Evolutionary conservation across 2,797 vertebrate species (phyloP).

Genomic region (Crypturellus tataupa): DNA sequence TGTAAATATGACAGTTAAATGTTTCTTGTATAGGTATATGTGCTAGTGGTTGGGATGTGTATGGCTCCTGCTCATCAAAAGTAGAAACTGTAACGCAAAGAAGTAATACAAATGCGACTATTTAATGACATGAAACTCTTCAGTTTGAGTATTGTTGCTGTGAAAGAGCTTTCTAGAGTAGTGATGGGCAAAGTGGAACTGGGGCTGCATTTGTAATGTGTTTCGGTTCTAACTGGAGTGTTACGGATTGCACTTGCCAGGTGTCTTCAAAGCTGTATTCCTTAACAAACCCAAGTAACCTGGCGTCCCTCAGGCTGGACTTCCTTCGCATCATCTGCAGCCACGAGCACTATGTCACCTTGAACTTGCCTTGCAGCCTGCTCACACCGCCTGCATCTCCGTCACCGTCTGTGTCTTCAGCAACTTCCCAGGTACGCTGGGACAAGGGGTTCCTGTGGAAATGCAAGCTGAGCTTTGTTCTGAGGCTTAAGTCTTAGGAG

Average conservation of each 20-base stretch:
- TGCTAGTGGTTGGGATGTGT: background rate
- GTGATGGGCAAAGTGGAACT: background rate
- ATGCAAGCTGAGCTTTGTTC: background rate
- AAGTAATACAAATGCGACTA: background rate
- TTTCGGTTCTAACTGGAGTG: background rate
- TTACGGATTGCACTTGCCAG: constrained; percentile 76
- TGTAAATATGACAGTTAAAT: background rate
- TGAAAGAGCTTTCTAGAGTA: background rate
- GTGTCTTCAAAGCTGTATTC: constrained; percentile 93
- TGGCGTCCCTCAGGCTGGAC: constrained; percentile 93
- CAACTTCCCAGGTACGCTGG: constrained; percentile 92
- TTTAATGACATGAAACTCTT: background rate
- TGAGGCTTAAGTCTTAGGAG: background rate
- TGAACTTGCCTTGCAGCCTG: constrained; percentile 95
- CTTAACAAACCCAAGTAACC: constrained; percentile 89
- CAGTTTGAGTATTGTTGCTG: background rate
- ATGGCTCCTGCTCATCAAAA: background rate
- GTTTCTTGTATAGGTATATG: background rate
- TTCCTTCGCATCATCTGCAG: constrained; percentile 96
- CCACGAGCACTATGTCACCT: constrained; percentile 96
- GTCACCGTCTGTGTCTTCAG: constrained; percentile 96
- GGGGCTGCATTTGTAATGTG: background rate
- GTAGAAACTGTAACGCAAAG: background rate
- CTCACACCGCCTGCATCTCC: constrained; percentile 97
- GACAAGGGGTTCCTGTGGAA: background rate